Base-by-base conservation (phyloP, 2,113 vertebrate species). In the Heliornis fulica region DNA sequence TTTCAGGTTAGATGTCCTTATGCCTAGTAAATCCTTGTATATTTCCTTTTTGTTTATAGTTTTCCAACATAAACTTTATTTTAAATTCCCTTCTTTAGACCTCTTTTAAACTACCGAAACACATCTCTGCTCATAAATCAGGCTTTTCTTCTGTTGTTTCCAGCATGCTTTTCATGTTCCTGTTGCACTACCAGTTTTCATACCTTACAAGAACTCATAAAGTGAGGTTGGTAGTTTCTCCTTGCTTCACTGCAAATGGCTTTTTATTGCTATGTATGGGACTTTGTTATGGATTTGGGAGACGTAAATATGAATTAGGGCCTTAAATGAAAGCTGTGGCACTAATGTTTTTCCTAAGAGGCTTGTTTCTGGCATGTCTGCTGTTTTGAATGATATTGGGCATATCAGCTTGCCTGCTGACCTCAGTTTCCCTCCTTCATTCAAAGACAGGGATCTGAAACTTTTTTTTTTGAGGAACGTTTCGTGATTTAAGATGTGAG, bases 191-290 rank as follows among this genome's bases (percentile, higher is more conserved):
- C 13, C 31, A 60, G 23, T 56, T 90, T 72, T 69, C 36, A 85
- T 13, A 45, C 9, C 0, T 0, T 28, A 18, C 2, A 65, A 78
- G 14, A 61, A 53, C 4, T 11, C 41, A 15, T 48, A 45, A 54
- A 77, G 8, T 4, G 25, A 79, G 5, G 13, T 22, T 28, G 3
- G 10, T 29, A 45, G 9, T 80, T 95, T 72, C 19, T 56, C 32
- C 61, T 14, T 48, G 31, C 7, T 89, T 85, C 11, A 4, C 20
- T 72, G 54, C 7, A 79, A 87, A 77, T 56, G 22, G 7, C 4
- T 87, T 79, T 72, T 79, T 80, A 45, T 29, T 65, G 14, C 14
- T 75, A 13, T 77, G n/a, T 17, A 65, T 61, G 34, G 74, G 34
- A 60, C 20, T 23, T 26, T 63, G 28, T 2, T n/a, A 16, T 15